Percentiles rank a stretch among this genome's conserved stretches.
These are phyloP conservation scores for Andrena camellia DNA, from an alignment of 2,888 invertebrate genomes.

Conservation along the genomic window DNA sequence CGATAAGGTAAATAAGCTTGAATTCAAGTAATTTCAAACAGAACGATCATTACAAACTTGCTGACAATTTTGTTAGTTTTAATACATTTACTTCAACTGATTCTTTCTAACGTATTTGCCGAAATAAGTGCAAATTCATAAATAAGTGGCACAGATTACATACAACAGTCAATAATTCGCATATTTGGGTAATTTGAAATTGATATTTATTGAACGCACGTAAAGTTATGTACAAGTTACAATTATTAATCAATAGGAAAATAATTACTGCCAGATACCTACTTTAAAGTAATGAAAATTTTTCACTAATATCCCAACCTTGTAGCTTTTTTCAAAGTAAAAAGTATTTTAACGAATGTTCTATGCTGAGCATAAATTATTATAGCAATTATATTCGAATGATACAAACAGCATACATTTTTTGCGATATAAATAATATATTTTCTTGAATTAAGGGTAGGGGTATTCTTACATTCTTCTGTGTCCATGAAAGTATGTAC, in stretches of 20 bases:
- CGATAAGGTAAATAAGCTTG: constrained; percentile 32
- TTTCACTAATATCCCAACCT: not conserved
- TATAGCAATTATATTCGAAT: not conserved
- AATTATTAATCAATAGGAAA: not conserved
- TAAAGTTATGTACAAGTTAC: not conserved
- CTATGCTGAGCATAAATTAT: not conserved
- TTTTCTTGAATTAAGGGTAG: not conserved
- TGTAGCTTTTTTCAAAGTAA: not conserved
- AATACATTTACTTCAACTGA: constrained; percentile 5
- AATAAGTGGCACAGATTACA: not conserved
- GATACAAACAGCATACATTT: not conserved
- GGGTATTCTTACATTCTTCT: constrained; percentile 5
- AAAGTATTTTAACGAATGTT: not conserved
- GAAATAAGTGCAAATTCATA: not conserved
- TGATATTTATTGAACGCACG: constrained; percentile 6
- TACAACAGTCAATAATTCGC: not conserved
- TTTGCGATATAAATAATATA: not conserved
- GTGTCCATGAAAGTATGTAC: constrained; percentile 24
- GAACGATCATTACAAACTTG: not conserved
- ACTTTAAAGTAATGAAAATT: not conserved
- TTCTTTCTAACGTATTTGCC: not conserved
- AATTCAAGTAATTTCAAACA: constrained; percentile 17
- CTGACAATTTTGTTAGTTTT: constrained; percentile 13
- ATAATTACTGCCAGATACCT: not conserved
- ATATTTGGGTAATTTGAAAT: not conserved